These are phyloP conservation scores for Metacarcinus magister DNA, from an alignment of 2,888 invertebrate genomes.

Conservation along the genomic window DNA sequence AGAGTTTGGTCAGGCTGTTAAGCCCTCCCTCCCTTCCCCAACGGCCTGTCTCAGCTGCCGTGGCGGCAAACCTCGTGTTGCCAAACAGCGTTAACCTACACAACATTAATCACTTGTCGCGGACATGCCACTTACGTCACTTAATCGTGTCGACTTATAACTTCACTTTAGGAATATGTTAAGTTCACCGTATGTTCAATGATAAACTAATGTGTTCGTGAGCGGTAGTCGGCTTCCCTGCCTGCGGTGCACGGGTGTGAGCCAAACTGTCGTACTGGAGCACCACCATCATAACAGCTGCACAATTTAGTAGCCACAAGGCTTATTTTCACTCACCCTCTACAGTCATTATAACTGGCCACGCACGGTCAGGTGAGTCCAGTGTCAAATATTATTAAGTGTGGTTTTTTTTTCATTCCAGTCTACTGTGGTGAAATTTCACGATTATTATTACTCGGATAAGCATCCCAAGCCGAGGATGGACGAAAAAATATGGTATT, in stretches of 20 bases:
- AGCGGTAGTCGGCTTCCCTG: not conserved
- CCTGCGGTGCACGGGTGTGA: not conserved
- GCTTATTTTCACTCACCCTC: not conserved
- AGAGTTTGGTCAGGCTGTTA: not conserved
- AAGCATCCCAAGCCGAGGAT: not conserved
- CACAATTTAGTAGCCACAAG: not conserved
- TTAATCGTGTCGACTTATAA: not conserved
- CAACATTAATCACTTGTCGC: not conserved
- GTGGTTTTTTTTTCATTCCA: not conserved
- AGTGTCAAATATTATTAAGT: not conserved
- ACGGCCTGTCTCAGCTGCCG: not conserved
- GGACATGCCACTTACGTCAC: not conserved
- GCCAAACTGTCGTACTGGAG: conserved; percentile 36
- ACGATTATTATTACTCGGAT: not conserved
- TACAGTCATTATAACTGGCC: not conserved
- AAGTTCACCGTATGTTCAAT: conserved; percentile 17
- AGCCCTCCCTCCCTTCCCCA: not conserved
- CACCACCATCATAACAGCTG: conserved; percentile 6
- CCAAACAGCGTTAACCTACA: not conserved
- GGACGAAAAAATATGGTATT: not conserved
- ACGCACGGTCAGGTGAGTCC: not conserved
- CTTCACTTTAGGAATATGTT: not conserved
- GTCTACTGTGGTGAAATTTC: not conserved
- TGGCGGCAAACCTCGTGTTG: not conserved
- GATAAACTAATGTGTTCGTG: not conserved